phyloP scores from a whole-genome alignment of 2,797 vertebrate genomes.

The Xenentodon cancila region DNA sequence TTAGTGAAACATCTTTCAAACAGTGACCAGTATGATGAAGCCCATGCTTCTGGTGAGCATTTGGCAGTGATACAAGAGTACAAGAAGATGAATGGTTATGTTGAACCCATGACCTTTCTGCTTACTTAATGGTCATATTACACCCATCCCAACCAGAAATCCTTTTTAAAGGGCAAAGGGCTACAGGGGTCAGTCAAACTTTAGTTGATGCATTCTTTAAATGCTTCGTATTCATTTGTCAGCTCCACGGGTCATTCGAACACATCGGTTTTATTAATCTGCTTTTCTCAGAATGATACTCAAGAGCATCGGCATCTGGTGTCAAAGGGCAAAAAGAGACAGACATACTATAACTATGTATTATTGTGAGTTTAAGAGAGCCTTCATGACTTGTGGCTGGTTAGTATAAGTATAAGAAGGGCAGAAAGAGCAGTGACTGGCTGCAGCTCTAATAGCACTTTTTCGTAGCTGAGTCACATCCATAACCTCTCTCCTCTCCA shows the following conservation, averaged over 20 bases:
- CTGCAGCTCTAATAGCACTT: constrained; percentile 51
- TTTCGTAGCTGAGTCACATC: constrained; percentile 39
- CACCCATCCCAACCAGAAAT: constrained; percentile 48
- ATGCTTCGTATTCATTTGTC: constrained; percentile 27
- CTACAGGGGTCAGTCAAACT: constrained; percentile 47
- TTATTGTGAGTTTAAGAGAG: too few relatives aligned
- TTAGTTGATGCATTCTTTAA: constrained; percentile 52
- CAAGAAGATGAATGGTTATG: constrained; percentile 33
- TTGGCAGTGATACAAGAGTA: constrained; percentile 35
- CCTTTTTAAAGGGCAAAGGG: constrained; percentile 57
- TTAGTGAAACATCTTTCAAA: constrained; percentile 2
- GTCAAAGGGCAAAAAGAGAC: background rate
- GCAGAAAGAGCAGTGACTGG: constrained; percentile 39
- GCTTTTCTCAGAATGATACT: background rate
- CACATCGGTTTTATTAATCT: constrained; percentile 16
- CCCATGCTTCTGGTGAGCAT: constrained; percentile 23
- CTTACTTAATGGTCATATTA: constrained; percentile 31
- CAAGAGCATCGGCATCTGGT: too few relatives aligned
- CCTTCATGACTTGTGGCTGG: too few relatives aligned
- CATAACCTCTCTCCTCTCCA: constrained; percentile 59
- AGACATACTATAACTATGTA: background rate
- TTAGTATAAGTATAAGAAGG: background rate
- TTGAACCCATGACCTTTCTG: constrained; percentile 43
- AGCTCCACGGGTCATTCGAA: constrained; percentile 14
- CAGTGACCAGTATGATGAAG: background rate